Percentiles rank a stretch among this genome's conserved stretches.
phyloP scores from a whole-genome alignment of 2,113 vertebrate species.

The Emydocephalus ijimae region DNA sequence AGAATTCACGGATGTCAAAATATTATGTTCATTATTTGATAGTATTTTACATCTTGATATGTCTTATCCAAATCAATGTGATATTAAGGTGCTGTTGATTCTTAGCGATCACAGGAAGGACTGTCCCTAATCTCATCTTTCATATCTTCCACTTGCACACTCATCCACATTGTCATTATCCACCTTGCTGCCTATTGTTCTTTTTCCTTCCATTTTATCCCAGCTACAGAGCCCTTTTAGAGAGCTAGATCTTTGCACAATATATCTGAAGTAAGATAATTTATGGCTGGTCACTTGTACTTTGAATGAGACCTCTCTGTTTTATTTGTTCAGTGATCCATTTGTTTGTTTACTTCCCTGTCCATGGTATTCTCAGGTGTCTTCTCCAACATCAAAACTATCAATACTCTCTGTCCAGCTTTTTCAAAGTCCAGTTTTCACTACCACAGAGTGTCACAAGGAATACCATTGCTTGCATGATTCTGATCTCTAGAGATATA shows the following conservation, averaged over 20 bases:
- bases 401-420: background rate
- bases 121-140: background rate
- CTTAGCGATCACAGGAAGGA: background rate
- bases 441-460: background rate
- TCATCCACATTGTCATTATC: background rate
- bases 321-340: background rate
- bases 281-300: background rate
- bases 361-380: background rate
- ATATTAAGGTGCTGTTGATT: background rate
- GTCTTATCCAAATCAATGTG: background rate
- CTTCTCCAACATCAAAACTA: background rate
- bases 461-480: background rate
- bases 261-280: background rate
- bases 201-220: background rate
- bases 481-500: background rate
- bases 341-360: background rate
- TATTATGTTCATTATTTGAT: background rate
- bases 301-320: background rate
- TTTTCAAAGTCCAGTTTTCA: background rate
- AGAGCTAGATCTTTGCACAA: background rate
- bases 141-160: background rate
- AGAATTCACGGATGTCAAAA: background rate
- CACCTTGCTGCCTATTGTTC: background rate
- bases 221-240: background rate
- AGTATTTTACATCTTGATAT: background rate